Percentiles rank a stretch among this genome's conserved stretches.
Evolutionary conservation across 1,140 invertebrate species (phyloP).

Genomic region (Drosophila tropicalis): DNA sequence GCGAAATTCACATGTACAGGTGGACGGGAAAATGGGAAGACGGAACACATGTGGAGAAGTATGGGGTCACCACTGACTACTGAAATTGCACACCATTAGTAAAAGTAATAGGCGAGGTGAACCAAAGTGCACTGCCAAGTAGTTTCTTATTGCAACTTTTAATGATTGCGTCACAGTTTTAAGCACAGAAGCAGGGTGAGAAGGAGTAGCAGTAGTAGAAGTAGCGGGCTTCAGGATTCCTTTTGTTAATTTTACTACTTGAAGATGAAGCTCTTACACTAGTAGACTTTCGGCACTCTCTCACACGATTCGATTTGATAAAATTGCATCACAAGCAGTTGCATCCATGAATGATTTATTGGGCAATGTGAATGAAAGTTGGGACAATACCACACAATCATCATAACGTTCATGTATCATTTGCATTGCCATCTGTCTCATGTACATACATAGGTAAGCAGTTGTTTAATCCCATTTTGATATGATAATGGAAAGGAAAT

Average conservation of each 20-base stretch:
- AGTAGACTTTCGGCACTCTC: neutral
- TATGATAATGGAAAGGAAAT: constrained; percentile 11
- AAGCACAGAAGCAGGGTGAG: no score
- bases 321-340: neutral
- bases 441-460: no score
- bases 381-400: neutral
- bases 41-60: constrained; percentile 20
- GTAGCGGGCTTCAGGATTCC: constrained; percentile 5
- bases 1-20: neutral
- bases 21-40: neutral
- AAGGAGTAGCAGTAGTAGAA: neutral
- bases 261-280: neutral
- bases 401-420: neutral
- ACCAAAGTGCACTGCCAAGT: constrained; percentile 63
- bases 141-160: constrained; percentile 68
- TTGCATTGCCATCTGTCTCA: neutral
- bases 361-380: neutral
- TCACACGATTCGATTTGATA: no score
- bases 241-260: no score
- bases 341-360: constrained; percentile 1
- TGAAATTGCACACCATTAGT: constrained; percentile 76
- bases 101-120: constrained; percentile 77
- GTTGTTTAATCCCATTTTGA: neutral
- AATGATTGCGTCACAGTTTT: constrained; percentile 30
- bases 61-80: neutral